These are phyloP conservation scores for Actinia tenebrosa DNA, from an alignment of 64 coral and sea anemone genomes.

Conservation along the genomic window DNA sequence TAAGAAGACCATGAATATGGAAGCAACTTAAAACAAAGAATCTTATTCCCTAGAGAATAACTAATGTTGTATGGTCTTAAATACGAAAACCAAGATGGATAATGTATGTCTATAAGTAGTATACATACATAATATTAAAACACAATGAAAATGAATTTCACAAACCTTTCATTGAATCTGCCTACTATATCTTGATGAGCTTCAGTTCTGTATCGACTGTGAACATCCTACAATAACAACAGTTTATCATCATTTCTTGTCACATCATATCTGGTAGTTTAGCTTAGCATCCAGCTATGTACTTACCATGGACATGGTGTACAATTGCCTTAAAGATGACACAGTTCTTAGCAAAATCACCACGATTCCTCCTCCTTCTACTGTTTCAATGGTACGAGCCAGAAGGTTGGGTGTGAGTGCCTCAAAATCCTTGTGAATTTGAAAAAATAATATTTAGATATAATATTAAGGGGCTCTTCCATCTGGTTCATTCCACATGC, in stretches of 20 bases:
- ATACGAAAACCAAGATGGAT: too few species aligned
- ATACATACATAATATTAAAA: too few species aligned
- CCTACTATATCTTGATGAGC: conserved; percentile 95
- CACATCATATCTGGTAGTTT: too few species aligned
- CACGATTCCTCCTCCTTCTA: conserved; percentile 87
- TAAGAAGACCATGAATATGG: too few species aligned
- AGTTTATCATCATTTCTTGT: too few species aligned
- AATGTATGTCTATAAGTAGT: too few species aligned
- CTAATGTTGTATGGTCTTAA: too few species aligned
- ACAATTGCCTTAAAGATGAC: conserved; percentile 88
- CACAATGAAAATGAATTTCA: background rate
- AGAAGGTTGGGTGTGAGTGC: conserved; percentile 94
- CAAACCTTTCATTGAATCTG: conserved; percentile 96
- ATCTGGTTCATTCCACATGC: too few species aligned
- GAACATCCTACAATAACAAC: conserved; percentile 69
- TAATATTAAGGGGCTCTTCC: too few species aligned
- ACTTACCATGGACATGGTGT: conserved; percentile 84
- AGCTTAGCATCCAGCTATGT: background rate
- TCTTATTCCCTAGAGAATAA: too few species aligned
- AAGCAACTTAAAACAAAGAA: too few species aligned
- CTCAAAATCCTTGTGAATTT: conserved; percentile 84
- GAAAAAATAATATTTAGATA: background rate
- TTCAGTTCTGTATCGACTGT: conserved; percentile 93
- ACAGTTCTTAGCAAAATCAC: conserved; percentile 85
- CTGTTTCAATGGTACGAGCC: conserved; percentile 92